Base-by-base conservation (phyloP, 1,140 invertebrate species). In the Papilio polytes region DNA sequence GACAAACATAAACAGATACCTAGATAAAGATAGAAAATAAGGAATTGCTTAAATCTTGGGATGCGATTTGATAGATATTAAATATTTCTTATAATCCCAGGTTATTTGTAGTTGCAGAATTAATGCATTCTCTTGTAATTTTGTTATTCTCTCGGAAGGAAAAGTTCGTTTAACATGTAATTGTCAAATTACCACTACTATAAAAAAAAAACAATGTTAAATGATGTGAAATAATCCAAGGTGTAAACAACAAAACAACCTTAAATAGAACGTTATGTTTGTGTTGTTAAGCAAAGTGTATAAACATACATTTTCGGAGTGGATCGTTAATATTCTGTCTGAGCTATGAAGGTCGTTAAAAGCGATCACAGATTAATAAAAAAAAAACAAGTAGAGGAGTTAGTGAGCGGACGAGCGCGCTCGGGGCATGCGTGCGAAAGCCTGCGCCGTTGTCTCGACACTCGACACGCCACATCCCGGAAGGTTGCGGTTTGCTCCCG, bases 401-500 rank as follows among this genome's bases (percentile, higher is more conserved):
- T 46, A 76, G 74, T 76, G 74, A 51, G 41, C 74, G 74, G 74
- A 3, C 74, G 81, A 85, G 81, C 81, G 87, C 81, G 78, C 82
- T 46, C 86, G 80, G 81, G 85, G 87, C 86, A 86, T 90, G 86
- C 88, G 84, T 89, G 87, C 88, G 87, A 90, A 90, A 89, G 85
- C 77, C 73, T 81, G 77, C 48, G 73, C 51, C 51, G 63, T 22
- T 70, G 63, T 13, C 12, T 70, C 74, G 70, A 89, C 87, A 93
- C 85, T 83, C 85, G 90, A 90, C 88, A 87, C 90, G 87, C 91
- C 88, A 94, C 93, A 93, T 94, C 93, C 93, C 93, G 92, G 93
- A 94, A 91, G 88, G 86, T 83, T 93, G 93, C 85, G 93, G 91
- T 88, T 81, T 83, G 76, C 80, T 85, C 80, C 82, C 80, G 79